Percentiles rank a stretch among this genome's conserved stretches.
Evolutionary conservation across 2,888 invertebrate species (phyloP).

Genomic region (Pedicia rivosa): DNA sequence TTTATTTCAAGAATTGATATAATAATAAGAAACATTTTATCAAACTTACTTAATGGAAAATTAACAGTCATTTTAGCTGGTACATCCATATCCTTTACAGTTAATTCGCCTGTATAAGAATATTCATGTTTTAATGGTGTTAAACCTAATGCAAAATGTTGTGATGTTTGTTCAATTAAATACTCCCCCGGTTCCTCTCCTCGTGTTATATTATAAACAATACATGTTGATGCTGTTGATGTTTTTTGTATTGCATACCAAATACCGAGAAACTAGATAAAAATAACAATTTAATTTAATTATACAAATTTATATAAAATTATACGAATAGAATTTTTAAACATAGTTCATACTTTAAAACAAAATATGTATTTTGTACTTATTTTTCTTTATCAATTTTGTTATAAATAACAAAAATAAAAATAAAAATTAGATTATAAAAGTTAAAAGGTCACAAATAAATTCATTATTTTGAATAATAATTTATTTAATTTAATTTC

Average conservation of each 20-base stretch:
- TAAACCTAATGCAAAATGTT: constrained; percentile 48
- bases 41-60: constrained; percentile 61
- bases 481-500: too few species aligned
- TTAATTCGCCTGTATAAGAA: constrained; percentile 55
- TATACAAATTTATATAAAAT: background rate
- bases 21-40: too few species aligned
- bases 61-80: constrained; percentile 58
- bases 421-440: background rate
- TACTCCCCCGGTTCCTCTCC: constrained; percentile 53
- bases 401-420: background rate
- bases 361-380: too few species aligned
- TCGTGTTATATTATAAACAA: constrained; percentile 60
- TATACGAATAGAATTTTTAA: background rate
- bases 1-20: too few species aligned
- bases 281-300: background rate
- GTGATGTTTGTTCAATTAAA: constrained; percentile 52
- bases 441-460: background rate
- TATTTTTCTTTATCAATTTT: background rate
- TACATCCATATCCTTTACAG: constrained; percentile 43
- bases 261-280: constrained; percentile 50
- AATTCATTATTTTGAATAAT: too few species aligned
- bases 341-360: too few species aligned
- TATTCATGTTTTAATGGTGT: constrained; percentile 66
- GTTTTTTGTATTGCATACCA: constrained; percentile 77
- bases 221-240: constrained; percentile 61